Evolutionary conservation across 2,113 vertebrate genomes (phyloP).

Genomic region (Chamaea fasciata): DNA sequence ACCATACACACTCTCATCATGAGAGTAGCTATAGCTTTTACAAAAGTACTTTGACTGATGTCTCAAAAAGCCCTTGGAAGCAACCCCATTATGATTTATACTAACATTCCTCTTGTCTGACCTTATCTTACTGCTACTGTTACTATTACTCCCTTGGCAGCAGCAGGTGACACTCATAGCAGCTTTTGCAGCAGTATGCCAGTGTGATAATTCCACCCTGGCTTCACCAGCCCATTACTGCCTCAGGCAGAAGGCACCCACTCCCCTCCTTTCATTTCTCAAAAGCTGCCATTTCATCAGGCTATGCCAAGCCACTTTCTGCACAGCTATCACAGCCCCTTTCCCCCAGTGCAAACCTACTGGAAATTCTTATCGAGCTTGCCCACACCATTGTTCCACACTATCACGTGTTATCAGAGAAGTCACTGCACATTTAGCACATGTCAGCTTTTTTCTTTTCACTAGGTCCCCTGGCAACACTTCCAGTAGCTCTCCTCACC

Average conservation of each 20-base stretch:
- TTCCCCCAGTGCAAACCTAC: not conserved
- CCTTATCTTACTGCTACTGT: not conserved
- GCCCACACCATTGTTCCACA: constrained; percentile 9
- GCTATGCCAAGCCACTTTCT: not conserved
- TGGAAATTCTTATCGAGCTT: constrained; percentile 28
- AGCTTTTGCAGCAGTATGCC: not conserved
- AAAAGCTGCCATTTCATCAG: not conserved
- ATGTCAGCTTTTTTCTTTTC: not conserved
- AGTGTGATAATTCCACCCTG: not conserved
- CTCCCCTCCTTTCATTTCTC: not conserved
- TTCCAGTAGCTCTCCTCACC: not conserved
- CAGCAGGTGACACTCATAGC: not conserved
- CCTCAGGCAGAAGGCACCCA: not conserved
- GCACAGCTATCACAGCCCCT: not conserved
- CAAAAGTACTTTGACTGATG: not conserved
- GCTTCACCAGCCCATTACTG: not conserved
- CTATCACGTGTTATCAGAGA: not conserved
- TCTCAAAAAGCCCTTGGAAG: not conserved
- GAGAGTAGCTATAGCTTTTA: not conserved
- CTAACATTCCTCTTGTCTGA: not conserved
- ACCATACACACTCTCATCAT: not conserved
- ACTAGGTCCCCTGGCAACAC: not conserved
- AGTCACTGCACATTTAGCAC: not conserved
- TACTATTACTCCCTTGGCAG: not conserved
- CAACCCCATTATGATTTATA: not conserved